Evolutionary conservation across 2,797 vertebrate genomes (phyloP).

Genomic region (Coccyzus lansbergi): DNA sequence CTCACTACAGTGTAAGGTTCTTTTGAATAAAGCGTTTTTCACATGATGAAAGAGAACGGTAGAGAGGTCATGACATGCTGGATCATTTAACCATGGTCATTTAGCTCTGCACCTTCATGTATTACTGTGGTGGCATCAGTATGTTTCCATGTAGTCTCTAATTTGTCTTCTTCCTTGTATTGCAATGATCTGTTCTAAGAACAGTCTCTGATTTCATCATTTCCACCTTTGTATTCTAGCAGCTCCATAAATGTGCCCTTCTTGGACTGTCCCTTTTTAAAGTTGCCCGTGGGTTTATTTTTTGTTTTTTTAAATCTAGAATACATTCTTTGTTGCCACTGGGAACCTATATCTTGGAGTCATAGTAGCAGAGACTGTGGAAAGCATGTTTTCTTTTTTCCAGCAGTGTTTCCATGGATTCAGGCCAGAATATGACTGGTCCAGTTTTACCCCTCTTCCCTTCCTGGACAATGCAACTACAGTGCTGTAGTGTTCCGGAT

Average conservation of each 20-base stretch:
- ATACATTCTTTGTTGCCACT: neutral
- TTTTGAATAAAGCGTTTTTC: neutral
- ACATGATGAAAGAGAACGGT: neutral
- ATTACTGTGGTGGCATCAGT: neutral
- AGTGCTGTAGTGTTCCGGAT: neutral
- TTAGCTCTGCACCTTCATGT: neutral
- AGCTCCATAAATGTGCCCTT: neutral
- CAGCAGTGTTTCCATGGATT: accelerated
- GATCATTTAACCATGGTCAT: accelerated
- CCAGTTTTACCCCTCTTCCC: neutral
- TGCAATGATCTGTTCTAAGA: neutral
- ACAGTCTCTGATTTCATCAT: neutral
- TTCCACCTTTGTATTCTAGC: neutral
- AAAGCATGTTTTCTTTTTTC: too few species aligned
- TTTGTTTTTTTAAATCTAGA: neutral
- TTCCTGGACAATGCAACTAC: neutral
- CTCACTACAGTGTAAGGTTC: neutral
- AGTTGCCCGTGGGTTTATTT: neutral
- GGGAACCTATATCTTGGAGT: neutral
- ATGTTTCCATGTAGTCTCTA: neutral
- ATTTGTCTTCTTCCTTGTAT: neutral
- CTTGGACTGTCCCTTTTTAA: neutral
- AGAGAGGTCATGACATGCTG: neutral
- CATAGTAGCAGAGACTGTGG: neutral
- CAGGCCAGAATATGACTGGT: neutral